Base-by-base conservation (phyloP, 2,888 invertebrate genomes). In the Apodemia zela region DNA sequence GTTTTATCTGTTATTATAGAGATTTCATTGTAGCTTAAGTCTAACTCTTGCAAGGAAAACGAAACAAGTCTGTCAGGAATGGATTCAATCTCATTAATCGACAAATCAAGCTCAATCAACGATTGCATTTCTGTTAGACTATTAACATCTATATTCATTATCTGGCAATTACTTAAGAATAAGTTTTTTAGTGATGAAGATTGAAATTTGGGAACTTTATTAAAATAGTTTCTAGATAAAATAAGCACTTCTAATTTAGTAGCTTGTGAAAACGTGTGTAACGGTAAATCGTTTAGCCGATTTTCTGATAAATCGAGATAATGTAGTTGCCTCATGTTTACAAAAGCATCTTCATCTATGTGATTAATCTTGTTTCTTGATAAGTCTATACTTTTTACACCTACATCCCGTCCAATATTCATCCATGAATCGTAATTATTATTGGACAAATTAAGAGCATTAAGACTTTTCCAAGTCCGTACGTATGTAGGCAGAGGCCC, bases 291-390 rank as follows among this genome's bases (percentile, higher is more conserved):
- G 15, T 92, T 85, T 61, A 96, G 88, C 79, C 93, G 93, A 77
- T 96, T 96, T 73, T 93, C 93, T 0, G 96, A 95, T 72, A 96
- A 82, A 79, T 96, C 95, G 17, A 96, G 79, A 35, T 82, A 82
- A 62, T 90, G 88, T 42, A 96, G 80, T 61, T 89, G 82, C 49
- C 89, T 81, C 69, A 95, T 81, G 57, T 87, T 89, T 21, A 77
- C 79, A 75, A 96, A 96, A 0, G 95, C 93, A 63, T 92, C 90
- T 58, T 85, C 81, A 58, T 94, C 93, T 21, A 96, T 84, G 1
- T 76, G 80, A 47, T 89, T 93, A 60, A 96, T 93, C 62, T 93
- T 93, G 76, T 96, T 96, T 54, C 90, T 89, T 0, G 95, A 95
- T 61, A 96, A 78, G 75, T 95, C 95, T n/a, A 96, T 72, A 35